These are phyloP conservation scores for Eurytemora carolleeae DNA, from an alignment of 1,140 invertebrate species.

Conservation along the genomic window DNA sequence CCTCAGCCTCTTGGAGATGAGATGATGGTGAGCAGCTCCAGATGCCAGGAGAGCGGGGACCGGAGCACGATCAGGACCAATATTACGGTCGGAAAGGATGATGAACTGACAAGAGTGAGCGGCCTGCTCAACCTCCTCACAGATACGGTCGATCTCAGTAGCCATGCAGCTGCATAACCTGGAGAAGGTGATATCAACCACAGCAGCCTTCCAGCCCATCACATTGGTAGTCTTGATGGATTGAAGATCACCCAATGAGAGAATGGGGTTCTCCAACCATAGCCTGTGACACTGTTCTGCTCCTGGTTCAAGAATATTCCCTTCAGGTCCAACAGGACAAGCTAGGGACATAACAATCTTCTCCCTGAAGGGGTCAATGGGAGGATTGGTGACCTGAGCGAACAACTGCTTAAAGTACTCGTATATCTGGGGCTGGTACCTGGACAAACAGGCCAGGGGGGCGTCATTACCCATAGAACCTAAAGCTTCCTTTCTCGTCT, in stretches of 20 bases:
- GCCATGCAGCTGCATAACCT: constrained; percentile 50
- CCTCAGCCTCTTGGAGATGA: constrained; percentile 80
- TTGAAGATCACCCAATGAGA: constrained; percentile 73
- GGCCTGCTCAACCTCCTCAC: constrained; percentile 56
- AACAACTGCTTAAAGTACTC: constrained; percentile 99
- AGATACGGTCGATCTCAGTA: constrained; percentile 54
- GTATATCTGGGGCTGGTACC: constrained; percentile 80
- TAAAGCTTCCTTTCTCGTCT: constrained; percentile 90
- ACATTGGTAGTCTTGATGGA: constrained; percentile 55
- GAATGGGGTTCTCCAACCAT: constrained; percentile 79
- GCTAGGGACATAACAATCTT: constrained; percentile 95
- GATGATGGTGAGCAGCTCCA: constrained; percentile 80
- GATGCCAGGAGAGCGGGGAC: constrained; percentile 65
- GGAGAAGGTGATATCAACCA: constrained; percentile 62
- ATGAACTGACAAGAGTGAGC: constrained; percentile 60
- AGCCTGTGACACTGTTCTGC: constrained; percentile 73
- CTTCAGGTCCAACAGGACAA: constrained; percentile 70
- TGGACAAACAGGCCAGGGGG: constrained; percentile 81
- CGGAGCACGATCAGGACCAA: constrained; percentile 44
- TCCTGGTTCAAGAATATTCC: constrained; percentile 77
- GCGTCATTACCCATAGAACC: constrained; percentile 99
- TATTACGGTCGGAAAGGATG: constrained; percentile 63
- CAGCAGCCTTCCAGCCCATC: constrained; percentile 70
- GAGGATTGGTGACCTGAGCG: constrained; percentile 99
- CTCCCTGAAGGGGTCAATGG: constrained; percentile 97